phyloP scores from a whole-genome alignment of 2,888 invertebrate species.

The Leptinotarsa haldemani region DNA sequence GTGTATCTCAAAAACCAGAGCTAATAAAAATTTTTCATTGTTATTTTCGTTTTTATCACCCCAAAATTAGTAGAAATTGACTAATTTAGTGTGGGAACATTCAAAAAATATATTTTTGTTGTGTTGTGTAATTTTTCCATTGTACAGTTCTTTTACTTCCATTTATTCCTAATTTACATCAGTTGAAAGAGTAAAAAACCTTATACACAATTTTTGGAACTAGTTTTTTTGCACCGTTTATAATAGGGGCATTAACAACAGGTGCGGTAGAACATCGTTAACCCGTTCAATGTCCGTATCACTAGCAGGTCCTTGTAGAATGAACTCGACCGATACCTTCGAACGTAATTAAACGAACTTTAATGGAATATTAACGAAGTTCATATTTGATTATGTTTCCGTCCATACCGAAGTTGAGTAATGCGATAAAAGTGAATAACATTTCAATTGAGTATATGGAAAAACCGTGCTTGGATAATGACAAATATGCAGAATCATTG shows the following conservation, averaged over 20 bases:
- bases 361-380: conserved; percentile 14
- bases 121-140: no score
- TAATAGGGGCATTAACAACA: neutral
- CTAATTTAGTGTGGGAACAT: no score
- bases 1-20: no score
- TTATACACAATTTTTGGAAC: no score
- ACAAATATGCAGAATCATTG: neutral
- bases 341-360: conserved; percentile 7
- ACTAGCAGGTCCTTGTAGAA: neutral
- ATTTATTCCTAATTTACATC: no score
- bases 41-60: no score
- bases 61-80: no score
- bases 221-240: no score
- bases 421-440: neutral
- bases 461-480: neutral
- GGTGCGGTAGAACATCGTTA: neutral
- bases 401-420: neutral
- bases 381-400: neutral
- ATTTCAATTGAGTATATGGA: neutral
- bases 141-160: no score
- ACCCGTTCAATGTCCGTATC: neutral
- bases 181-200: no score
- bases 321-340: neutral
- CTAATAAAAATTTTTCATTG: no score
- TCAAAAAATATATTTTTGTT: no score